phyloP scores from a whole-genome alignment of 92 coral and sea anemone species.

The Bergia sp. region DNA sequence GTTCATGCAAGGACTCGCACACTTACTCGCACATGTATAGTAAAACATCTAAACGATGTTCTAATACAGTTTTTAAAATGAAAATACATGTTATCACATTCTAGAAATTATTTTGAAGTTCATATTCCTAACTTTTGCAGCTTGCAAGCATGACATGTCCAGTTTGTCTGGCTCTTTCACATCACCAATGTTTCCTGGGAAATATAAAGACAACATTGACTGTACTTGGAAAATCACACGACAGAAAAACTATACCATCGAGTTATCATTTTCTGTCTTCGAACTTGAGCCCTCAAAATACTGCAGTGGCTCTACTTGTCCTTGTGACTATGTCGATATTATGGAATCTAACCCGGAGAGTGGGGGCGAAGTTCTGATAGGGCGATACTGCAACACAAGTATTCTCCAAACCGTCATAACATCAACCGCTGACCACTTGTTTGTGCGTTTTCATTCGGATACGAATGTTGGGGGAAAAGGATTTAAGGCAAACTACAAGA shows the following conservation, averaged over 20 bases:
- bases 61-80: too few relatives aligned
- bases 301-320: slow-evolving; percentile 22
- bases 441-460: slow-evolving; percentile 29
- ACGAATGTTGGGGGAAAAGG: slow-evolving; percentile 10
- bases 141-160: slow-evolving; percentile 3
- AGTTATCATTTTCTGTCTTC: slow-evolving; percentile 17
- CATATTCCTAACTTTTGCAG: background rate
- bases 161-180: background rate
- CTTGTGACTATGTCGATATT: slow-evolving; percentile 32
- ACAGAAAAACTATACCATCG: background rate
- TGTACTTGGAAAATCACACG: slow-evolving; percentile 29
- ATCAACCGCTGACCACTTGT: slow-evolving; percentile 27
- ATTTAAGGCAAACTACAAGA: slow-evolving; percentile 10
- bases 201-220: slow-evolving; percentile 25
- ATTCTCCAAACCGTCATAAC: background rate
- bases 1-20: too few relatives aligned
- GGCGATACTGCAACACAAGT: slow-evolving; percentile 17
- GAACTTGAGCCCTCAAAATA: slow-evolving; percentile 22
- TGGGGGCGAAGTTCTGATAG: background rate
- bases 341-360: slow-evolving; percentile 16
- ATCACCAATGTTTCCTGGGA: slow-evolving; percentile 23
- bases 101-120: background rate
- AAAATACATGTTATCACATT: too few relatives aligned
- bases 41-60: background rate
- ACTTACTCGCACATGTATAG: too few relatives aligned